Conservation (phyloP, 2,113 vertebrate species). For the Thamnaconus septentrionalis region DNA sequence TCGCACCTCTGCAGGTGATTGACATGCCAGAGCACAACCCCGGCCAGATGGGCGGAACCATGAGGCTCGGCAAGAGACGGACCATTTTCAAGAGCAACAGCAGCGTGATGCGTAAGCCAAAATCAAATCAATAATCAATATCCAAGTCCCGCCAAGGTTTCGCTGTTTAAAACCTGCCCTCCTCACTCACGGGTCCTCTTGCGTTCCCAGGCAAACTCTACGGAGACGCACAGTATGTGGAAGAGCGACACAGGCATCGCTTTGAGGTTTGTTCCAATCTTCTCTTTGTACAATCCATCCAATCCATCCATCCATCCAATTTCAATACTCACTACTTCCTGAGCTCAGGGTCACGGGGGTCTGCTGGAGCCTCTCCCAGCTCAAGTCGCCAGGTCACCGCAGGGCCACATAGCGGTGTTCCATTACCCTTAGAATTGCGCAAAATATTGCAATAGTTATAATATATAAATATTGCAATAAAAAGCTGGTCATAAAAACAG, state of each 20-base stretch:
- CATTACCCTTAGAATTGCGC: too few relatives aligned
- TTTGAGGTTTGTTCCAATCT: constrained; percentile 84
- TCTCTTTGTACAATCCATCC: too few relatives aligned
- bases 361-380: too few relatives aligned
- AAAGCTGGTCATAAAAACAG: too few relatives aligned
- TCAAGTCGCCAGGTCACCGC: too few relatives aligned
- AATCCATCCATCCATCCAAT: not conserved
- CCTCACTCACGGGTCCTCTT: not conserved
- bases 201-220: constrained; percentile 85
- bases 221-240: constrained; percentile 85
- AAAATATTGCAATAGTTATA: not conserved
- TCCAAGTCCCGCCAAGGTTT: too few relatives aligned
- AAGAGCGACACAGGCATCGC: constrained; percentile 93
- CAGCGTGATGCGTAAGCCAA: constrained; percentile 85
- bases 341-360: too few relatives aligned
- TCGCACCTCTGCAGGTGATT: constrained; percentile 81
- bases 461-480: too few relatives aligned
- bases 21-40: constrained; percentile 99
- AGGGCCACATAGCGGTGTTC: too few relatives aligned
- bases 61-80: constrained; percentile 94
- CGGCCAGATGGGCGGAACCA: constrained; percentile 96
- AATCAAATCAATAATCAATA: not conserved
- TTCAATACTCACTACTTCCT: too few relatives aligned
- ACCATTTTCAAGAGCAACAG: constrained; percentile 90
- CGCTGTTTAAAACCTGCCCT: not conserved